phyloP scores from a whole-genome alignment of 2,888 invertebrate species.

The Frankliniella fusca region DNA sequence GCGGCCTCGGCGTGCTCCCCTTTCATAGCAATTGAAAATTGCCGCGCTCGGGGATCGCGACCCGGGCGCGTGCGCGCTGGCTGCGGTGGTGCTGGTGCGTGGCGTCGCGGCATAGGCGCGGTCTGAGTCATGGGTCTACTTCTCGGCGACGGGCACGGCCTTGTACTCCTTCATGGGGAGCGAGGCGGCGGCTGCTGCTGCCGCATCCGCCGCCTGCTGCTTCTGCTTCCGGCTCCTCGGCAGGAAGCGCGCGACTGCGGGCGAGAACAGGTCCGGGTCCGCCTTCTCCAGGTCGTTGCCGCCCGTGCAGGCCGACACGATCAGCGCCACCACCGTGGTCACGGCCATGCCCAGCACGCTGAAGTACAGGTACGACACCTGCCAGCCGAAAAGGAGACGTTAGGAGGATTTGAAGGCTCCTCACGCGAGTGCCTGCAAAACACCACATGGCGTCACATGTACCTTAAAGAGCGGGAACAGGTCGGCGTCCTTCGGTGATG shows the following conservation, averaged over 20 bases:
- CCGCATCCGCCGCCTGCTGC: background rate
- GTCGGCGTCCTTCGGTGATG: background rate
- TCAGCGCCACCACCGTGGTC: conserved; percentile 45
- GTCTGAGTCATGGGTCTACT: too few species aligned
- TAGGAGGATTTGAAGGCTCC: too few species aligned
- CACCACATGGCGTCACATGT: too few species aligned
- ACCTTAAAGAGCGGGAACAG: conserved; percentile 41
- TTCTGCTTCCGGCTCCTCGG: background rate
- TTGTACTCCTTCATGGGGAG: background rate
- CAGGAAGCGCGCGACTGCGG: background rate
- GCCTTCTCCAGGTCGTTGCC: background rate
- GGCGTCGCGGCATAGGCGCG: too few species aligned
- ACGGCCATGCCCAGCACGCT: conserved; percentile 45
- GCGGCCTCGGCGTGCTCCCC: too few species aligned
- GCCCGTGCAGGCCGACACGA: conserved; percentile 42
- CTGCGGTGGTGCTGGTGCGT: too few species aligned
- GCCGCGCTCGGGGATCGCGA: too few species aligned
- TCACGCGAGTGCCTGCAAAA: too few species aligned
- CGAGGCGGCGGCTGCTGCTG: background rate
- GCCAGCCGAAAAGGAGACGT: too few species aligned
- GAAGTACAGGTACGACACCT: conserved; percentile 49
- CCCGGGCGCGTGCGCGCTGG: too few species aligned
- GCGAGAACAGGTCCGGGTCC: conserved; percentile 3
- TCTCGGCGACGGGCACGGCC: background rate
- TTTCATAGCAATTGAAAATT: too few species aligned